Evolutionary conservation across 1,140 invertebrate species (phyloP).

Genomic region (Aphaenogaster ashmeadi): DNA sequence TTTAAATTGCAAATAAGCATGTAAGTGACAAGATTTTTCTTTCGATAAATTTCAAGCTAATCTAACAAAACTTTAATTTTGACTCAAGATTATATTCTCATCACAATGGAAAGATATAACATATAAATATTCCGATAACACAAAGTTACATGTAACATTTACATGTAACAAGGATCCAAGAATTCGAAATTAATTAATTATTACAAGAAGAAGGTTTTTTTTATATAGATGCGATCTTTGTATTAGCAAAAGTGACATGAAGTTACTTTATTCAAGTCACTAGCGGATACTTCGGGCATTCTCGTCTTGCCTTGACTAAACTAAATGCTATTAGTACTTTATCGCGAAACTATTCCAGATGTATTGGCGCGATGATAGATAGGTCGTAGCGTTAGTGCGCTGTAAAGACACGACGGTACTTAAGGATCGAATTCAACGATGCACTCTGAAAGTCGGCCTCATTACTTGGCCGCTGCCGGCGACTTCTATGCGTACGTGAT

Average conservation of each 20-base stretch:
- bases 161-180: neutral
- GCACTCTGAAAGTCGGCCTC: slow-evolving; percentile 38
- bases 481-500: slow-evolving; percentile 55
- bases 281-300: neutral
- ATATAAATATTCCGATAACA: neutral
- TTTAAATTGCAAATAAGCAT: neutral
- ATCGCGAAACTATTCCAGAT: slow-evolving; percentile 32
- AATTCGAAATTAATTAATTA: neutral
- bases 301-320: neutral
- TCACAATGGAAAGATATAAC: neutral
- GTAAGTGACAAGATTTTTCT: neutral
- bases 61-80: neutral
- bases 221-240: slow-evolving; percentile 6
- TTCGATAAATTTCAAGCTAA: neutral
- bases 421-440: slow-evolving; percentile 41
- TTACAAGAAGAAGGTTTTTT: neutral
- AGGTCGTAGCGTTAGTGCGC: slow-evolving; percentile 1
- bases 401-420: slow-evolving; percentile 29
- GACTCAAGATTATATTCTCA: neutral
- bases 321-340: slow-evolving; percentile 1
- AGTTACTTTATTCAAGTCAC: neutral
- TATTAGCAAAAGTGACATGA: neutral
- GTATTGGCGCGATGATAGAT: slow-evolving; percentile 45
- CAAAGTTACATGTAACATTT: neutral
- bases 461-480: slow-evolving; percentile 55